These are phyloP conservation scores for Pachliopta kotzebuea DNA, from an alignment of 2,888 invertebrate species.

Conservation along the genomic window DNA sequence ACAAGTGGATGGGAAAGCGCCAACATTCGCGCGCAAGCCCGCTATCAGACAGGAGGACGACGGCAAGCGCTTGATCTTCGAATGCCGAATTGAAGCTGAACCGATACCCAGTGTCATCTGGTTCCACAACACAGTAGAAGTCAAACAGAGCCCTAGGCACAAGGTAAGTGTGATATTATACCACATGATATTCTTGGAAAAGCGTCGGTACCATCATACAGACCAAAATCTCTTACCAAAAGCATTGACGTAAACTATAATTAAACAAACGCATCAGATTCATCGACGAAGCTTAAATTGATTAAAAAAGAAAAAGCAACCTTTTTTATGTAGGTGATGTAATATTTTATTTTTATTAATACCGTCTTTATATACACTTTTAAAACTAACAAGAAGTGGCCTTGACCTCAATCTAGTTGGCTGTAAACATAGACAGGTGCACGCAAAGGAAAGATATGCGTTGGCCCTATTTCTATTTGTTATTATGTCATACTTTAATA, in stretches of 20 bases:
- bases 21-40: conserved; percentile 98
- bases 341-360: background rate
- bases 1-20: conserved; percentile 98
- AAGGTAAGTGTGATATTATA: conserved; percentile 80
- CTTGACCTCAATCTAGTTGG: conserved; percentile 72
- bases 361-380: conserved; percentile 37
- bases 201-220: too few species aligned
- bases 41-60: conserved; percentile 98
- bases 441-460: conserved; percentile 9
- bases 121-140: conserved; percentile 93
- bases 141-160: conserved; percentile 90
- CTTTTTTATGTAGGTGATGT: too few species aligned
- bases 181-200: too few species aligned
- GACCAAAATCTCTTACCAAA: too few species aligned
- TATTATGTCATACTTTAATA: background rate
- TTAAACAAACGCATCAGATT: too few species aligned
- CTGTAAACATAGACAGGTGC: conserved; percentile 54
- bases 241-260: too few species aligned
- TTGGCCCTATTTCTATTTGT: conserved; percentile 30
- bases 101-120: conserved; percentile 93
- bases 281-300: too few species aligned
- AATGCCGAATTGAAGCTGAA: conserved; percentile 96
- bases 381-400: conserved; percentile 63
- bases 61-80: conserved; percentile 95
- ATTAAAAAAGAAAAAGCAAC: too few species aligned